Percentiles rank a stretch among this genome's conserved stretches.
Evolutionary conservation across 2,888 invertebrate genomes (phyloP).

Genomic region (Galeruca laticollis): DNA sequence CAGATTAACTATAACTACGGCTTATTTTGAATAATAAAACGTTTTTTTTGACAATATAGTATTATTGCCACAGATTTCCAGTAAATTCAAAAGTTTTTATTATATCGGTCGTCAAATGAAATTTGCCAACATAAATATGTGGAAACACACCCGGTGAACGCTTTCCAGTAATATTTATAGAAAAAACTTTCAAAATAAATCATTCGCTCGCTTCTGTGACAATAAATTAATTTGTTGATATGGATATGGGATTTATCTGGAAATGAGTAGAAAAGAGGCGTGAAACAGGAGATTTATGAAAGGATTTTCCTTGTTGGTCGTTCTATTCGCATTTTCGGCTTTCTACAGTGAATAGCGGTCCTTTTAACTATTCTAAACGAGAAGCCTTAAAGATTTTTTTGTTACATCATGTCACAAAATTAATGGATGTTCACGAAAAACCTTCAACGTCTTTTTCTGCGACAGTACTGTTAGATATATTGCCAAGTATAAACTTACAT

Average conservation of each 20-base stretch:
- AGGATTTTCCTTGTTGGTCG: slow-evolving; percentile 31
- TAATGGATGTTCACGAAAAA: slow-evolving; percentile 25
- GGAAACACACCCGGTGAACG: neutral
- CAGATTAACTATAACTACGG: too few species aligned
- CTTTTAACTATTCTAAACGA: slow-evolving; percentile 17
- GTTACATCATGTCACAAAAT: slow-evolving; percentile 16
- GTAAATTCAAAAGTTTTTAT: neutral
- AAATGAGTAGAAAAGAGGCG: slow-evolving; percentile 31
- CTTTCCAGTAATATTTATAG: neutral
- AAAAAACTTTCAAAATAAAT: slow-evolving; percentile 23
- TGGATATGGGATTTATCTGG: slow-evolving; percentile 31
- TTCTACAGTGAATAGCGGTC: slow-evolving; percentile 15
- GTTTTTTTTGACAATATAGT: neutral
- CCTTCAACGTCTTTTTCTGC: slow-evolving; percentile 1
- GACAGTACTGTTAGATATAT: neutral
- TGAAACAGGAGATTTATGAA: slow-evolving; percentile 35
- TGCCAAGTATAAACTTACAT: too few species aligned
- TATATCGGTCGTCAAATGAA: slow-evolving; percentile 1
- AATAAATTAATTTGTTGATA: slow-evolving; percentile 36
- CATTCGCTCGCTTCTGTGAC: slow-evolving; percentile 8
- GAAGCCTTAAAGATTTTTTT: slow-evolving; percentile 20
- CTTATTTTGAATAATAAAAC: too few species aligned
- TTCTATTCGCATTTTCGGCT: slow-evolving; percentile 26
- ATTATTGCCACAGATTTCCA: neutral
- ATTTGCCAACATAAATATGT: neutral